A percentile compares a stretch with the other conserved stretches of the same genome.
Conservation (phyloP, 2,113 vertebrate species). For the Chunga burmeisteri region DNA sequence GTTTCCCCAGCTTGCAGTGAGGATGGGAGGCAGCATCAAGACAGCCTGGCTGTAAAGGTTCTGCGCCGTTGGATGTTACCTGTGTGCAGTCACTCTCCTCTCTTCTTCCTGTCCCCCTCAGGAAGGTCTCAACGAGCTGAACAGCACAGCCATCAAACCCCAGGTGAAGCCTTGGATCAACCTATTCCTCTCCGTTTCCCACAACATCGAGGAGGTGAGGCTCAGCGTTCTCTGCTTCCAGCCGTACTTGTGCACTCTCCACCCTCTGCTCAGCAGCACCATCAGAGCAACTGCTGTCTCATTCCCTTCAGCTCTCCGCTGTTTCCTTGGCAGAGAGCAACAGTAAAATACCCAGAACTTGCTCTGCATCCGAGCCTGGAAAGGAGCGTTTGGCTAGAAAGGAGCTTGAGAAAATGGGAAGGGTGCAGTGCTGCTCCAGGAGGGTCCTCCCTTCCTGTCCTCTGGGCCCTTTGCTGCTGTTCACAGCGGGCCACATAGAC, state of each 20-base stretch:
- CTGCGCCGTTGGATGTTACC: rapidly evolving
- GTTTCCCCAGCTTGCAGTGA: not conserved
- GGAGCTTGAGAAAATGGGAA: not conserved
- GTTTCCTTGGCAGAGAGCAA: not conserved
- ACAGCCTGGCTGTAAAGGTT: not conserved
- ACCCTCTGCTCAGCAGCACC: not conserved
- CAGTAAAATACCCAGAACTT: not conserved
- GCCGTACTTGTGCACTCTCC: not conserved
- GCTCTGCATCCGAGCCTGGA: not conserved
- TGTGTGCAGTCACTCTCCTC: not conserved
- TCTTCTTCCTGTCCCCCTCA: constrained; percentile 35
- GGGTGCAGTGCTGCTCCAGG: not conserved
- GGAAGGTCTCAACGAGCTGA: constrained; percentile 93
- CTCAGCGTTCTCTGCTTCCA: not conserved
- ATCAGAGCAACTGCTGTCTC: not conserved
- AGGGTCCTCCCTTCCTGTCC: not conserved
- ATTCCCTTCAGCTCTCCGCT: not conserved
- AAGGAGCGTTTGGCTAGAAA: not conserved
- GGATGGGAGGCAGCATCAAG: not conserved
- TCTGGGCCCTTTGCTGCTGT: rapidly evolving
- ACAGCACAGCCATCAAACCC: constrained; percentile 91
- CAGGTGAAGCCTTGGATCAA: constrained; percentile 99
- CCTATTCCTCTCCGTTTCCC: constrained; percentile 92
- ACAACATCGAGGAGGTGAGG: constrained; percentile 96
- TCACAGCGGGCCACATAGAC: not conserved